Evolutionary conservation across 1,140 invertebrate species (phyloP).

Genomic region (Arion vulgaris): DNA sequence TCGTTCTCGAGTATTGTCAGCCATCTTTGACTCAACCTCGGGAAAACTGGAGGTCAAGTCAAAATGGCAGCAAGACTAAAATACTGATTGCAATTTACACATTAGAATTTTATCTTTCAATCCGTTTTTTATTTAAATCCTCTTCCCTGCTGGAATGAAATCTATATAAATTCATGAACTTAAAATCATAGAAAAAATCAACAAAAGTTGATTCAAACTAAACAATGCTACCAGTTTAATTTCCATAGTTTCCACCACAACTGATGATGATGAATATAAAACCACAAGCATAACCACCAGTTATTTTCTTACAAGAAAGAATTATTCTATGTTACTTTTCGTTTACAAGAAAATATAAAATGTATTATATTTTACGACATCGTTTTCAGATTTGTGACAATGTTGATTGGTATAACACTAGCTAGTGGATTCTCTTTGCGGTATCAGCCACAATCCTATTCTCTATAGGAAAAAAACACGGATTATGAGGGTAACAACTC

Average conservation of each 20-base stretch:
- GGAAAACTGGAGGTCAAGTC: background rate
- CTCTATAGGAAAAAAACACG: too few relatives aligned
- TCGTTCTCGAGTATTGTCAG: constrained; percentile 1
- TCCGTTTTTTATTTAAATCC: background rate
- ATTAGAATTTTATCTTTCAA: background rate
- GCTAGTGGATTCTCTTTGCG: too few relatives aligned
- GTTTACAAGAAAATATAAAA: too few relatives aligned
- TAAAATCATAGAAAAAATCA: background rate
- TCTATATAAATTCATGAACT: background rate
- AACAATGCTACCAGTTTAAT: background rate
- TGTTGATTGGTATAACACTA: too few relatives aligned
- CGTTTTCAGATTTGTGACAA: too few relatives aligned
- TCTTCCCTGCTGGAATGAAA: background rate
- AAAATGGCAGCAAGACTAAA: background rate
- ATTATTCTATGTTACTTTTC: too few relatives aligned
- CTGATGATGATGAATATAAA: background rate
- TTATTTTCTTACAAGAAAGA: too few relatives aligned
- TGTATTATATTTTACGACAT: too few relatives aligned
- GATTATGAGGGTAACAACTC: too few relatives aligned
- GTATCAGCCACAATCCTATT: too few relatives aligned
- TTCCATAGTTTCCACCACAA: background rate
- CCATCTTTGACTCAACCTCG: constrained; percentile 15
- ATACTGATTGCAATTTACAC: background rate
- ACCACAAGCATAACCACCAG: background rate
- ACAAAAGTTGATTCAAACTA: background rate